Evolutionary conservation across 2,888 invertebrate species (phyloP).

Genomic region (Pammene aurita): DNA sequence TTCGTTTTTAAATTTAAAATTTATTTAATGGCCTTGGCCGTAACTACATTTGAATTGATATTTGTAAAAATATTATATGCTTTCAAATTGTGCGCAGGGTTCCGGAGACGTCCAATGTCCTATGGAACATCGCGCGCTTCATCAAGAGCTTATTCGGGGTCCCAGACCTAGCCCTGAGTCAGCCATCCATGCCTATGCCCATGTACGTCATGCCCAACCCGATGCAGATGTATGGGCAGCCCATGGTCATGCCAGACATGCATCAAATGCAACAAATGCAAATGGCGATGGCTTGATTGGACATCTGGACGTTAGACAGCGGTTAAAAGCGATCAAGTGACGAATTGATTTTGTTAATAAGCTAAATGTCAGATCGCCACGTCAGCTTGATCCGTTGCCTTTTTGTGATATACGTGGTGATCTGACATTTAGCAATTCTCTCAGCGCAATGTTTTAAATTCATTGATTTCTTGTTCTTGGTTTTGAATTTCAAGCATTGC

Average conservation of each 20-base stretch:
- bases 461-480: slow-evolving; percentile 57
- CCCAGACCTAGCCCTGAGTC: slow-evolving; percentile 70
- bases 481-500: slow-evolving; percentile 65
- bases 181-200: slow-evolving; percentile 73
- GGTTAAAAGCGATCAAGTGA: slow-evolving; percentile 71
- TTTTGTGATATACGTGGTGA: slow-evolving; percentile 62
- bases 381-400: slow-evolving; percentile 68
- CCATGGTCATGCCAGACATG: slow-evolving; percentile 64
- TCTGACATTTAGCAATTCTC: slow-evolving; percentile 77
- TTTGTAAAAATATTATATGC: slow-evolving; percentile 50
- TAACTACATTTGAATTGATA: slow-evolving; percentile 54
- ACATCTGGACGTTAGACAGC: slow-evolving; percentile 59
- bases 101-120: slow-evolving; percentile 81
- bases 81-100: slow-evolving; percentile 70
- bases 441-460: slow-evolving; percentile 70
- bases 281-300: slow-evolving; percentile 68
- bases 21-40: background rate
- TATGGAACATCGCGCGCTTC: slow-evolving; percentile 82
- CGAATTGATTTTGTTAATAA: slow-evolving; percentile 54
- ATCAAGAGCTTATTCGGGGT: slow-evolving; percentile 78
- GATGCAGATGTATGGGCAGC: slow-evolving; percentile 63
- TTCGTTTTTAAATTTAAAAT: no score
- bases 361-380: slow-evolving; percentile 82
- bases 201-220: slow-evolving; percentile 71
- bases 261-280: slow-evolving; percentile 44